Evolutionary conservation across 2,888 invertebrate genomes (phyloP).

Genomic region (Lasius platythorax): DNA sequence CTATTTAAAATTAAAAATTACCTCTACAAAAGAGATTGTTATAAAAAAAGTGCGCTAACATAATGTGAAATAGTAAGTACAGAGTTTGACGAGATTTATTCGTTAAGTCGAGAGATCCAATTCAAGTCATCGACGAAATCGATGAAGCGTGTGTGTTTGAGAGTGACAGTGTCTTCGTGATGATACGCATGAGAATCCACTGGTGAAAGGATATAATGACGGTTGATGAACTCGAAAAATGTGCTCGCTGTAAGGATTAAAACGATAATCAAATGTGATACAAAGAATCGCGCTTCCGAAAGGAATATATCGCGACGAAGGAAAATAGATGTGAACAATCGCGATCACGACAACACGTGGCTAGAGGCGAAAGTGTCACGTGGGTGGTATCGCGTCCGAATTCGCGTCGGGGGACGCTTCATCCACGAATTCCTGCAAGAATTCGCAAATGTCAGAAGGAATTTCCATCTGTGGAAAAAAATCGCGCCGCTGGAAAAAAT

Average conservation of each 20-base stretch:
- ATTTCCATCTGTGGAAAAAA: neutral
- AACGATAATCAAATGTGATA: neutral
- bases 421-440: neutral
- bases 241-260: neutral
- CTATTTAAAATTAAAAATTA: neutral
- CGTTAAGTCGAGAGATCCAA: neutral
- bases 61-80: neutral
- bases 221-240: neutral
- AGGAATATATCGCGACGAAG: neutral
- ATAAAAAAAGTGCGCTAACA: neutral
- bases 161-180: slow-evolving; percentile 21
- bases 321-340: slow-evolving; percentile 17
- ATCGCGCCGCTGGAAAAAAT: neutral
- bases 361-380: slow-evolving; percentile 40
- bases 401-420: neutral
- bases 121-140: neutral
- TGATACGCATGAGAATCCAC: neutral
- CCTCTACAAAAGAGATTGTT: neutral
- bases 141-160: neutral
- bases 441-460: neutral
- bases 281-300: neutral
- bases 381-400: slow-evolving; percentile 21
- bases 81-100: neutral
- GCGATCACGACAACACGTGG: slow-evolving; percentile 45
- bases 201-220: slow-evolving; percentile 29